These are phyloP conservation scores for Caenorhabditis imperialis DNA, from an alignment of 2,888 invertebrate species.

Conservation along the genomic window DNA sequence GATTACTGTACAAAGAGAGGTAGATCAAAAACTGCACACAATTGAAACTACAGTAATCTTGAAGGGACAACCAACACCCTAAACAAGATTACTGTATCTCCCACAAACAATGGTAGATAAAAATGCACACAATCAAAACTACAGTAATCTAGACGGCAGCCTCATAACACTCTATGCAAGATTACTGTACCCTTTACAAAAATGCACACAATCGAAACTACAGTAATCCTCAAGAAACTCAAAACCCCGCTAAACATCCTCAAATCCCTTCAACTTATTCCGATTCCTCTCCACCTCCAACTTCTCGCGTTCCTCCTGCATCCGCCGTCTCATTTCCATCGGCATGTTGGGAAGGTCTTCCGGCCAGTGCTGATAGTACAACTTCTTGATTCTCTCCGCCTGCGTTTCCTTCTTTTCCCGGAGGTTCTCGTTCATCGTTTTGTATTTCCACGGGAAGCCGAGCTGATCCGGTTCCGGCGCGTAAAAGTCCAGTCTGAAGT, in stretches of 20 bases:
- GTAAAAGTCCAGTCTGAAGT: conserved; percentile 60
- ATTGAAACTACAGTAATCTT: no score
- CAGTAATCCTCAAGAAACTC: not conserved
- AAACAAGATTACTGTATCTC: no score
- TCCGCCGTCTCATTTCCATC: conserved; percentile 51
- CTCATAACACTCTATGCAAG: no score
- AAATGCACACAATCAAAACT: not conserved
- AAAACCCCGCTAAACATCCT: conserved; percentile 16
- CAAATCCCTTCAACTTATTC: conserved; percentile 38
- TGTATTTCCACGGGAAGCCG: conserved; percentile 64
- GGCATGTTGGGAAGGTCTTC: conserved; percentile 59
- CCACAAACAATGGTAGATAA: no score
- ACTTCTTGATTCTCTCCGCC: conserved; percentile 52
- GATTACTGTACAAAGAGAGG: no score
- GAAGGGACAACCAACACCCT: no score
- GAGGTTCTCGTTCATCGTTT: conserved; percentile 38
- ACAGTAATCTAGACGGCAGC: no score
- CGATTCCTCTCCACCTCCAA: conserved; percentile 37
- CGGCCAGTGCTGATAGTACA: conserved; percentile 58
- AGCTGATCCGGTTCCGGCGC: conserved; percentile 60
- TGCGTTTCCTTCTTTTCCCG: conserved; percentile 23
- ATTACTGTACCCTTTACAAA: not conserved
- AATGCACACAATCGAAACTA: not conserved
- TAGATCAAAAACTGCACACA: no score
- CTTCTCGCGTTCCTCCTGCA: conserved; percentile 49